Evolutionary conservation across 2,797 vertebrate species (phyloP).

Genomic region (Bufotes viridis): DNA sequence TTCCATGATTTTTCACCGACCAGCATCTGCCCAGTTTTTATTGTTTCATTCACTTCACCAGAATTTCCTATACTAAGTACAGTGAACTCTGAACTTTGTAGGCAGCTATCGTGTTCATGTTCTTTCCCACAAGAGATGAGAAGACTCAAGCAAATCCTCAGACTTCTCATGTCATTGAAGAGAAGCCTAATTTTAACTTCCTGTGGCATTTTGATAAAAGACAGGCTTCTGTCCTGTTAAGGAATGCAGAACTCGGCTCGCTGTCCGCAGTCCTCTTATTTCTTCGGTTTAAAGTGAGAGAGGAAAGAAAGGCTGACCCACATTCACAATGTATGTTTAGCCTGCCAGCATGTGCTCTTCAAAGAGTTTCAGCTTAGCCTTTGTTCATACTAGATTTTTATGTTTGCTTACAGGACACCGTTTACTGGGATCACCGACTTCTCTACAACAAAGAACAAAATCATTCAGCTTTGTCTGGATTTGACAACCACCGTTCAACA

Average conservation of each 20-base stretch:
- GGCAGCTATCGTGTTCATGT: conserved; percentile 4
- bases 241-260: conserved; percentile 31
- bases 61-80: background rate
- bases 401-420: conserved; percentile 80
- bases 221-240: conserved; percentile 18
- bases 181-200: conserved; percentile 20
- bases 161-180: background rate
- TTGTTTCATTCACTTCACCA: background rate
- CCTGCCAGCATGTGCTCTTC: background rate
- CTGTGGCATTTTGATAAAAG: conserved; percentile 38
- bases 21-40: background rate
- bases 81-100: background rate
- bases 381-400: conserved; percentile 31
- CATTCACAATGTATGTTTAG: background rate
- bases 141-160: background rate
- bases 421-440: conserved; percentile 87
- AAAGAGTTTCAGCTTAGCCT: background rate
- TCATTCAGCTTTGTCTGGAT: conserved; percentile 95
- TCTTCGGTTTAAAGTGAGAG: conserved; percentile 25
- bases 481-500: conserved; percentile 95
- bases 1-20: background rate
- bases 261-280: background rate
- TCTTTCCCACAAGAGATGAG: conserved; percentile 18
- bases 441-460: conserved; percentile 88
- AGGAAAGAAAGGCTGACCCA: conserved; percentile 36